phyloP scores from a whole-genome alignment of 2,113 vertebrate species.

The Megaceryle torquata region DNA sequence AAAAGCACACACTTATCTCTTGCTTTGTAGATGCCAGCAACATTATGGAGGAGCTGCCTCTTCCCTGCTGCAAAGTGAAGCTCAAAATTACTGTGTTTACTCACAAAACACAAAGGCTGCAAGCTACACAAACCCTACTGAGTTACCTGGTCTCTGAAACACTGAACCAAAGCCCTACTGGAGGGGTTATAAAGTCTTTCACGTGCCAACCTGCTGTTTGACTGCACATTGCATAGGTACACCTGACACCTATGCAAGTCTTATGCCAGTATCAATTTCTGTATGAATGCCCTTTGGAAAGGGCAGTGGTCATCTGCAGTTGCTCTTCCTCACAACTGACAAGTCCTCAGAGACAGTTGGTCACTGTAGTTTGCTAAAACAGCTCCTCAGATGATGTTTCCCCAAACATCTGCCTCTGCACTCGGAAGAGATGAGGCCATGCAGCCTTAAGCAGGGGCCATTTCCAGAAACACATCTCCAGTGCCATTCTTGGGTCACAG shows the following conservation, averaged over 20 bases:
- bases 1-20: neutral
- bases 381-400: neutral
- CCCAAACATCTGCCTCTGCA: rapidly evolving
- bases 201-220: neutral
- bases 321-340: neutral
- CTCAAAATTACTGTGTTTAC: neutral
- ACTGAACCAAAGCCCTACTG: rapidly evolving
- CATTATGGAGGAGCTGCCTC: neutral
- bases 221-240: neutral
- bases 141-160: neutral
- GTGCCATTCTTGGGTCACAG: neutral
- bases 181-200: neutral
- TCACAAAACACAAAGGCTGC: neutral
- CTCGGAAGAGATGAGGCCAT: neutral
- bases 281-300: neutral
- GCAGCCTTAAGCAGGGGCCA: rapidly evolving
- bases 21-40: neutral
- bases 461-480: neutral
- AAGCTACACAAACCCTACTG: neutral
- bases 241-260: neutral
- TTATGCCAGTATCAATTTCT: neutral
- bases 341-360: rapidly evolving
- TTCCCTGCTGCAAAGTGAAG: neutral
- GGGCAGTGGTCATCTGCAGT: neutral
- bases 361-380: neutral